These are phyloP conservation scores for Lagopus leucura DNA, from an alignment of 2,113 vertebrate species.

Conservation along the genomic window DNA sequence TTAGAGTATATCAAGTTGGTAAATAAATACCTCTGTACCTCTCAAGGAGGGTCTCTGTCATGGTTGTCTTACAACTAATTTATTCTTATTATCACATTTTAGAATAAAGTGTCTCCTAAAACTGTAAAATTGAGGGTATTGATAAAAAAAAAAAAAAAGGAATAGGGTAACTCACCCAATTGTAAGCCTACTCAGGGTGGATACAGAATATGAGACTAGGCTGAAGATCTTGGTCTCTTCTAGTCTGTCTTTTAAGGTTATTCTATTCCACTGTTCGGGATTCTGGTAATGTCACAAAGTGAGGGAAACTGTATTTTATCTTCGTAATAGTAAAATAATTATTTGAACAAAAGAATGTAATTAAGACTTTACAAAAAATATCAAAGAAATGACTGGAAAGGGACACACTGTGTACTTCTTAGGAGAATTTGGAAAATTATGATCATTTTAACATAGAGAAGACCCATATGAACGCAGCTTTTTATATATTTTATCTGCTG, in stretches of 20 bases:
- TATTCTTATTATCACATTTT: background rate
- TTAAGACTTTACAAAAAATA: constrained; percentile 42
- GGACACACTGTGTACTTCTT: constrained; percentile 33
- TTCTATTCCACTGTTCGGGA: rapidly evolving
- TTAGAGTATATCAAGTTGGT: background rate
- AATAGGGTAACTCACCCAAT: background rate
- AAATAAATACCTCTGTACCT: background rate
- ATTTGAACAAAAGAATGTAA: constrained; percentile 34
- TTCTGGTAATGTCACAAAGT: constrained; percentile 10
- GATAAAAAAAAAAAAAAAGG: background rate
- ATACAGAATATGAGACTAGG: background rate
- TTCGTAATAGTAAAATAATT: constrained; percentile 35
- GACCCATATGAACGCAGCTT: constrained; percentile 33
- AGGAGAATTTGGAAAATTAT: background rate
- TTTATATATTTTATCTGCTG: constrained; percentile 71
- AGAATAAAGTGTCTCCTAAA: background rate
- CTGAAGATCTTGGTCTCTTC: background rate
- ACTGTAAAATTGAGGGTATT: background rate
- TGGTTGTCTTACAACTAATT: background rate
- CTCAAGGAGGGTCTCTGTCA: background rate
- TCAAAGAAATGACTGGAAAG: background rate
- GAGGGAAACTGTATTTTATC: constrained; percentile 24
- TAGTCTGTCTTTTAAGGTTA: background rate
- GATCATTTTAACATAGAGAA: constrained; percentile 24
- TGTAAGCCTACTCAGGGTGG: background rate